Evolutionary conservation across 1,140 invertebrate species (phyloP), one percentile per base, ranked within the genome.

Genomic region (Centruroides sculpturatus): DNA sequence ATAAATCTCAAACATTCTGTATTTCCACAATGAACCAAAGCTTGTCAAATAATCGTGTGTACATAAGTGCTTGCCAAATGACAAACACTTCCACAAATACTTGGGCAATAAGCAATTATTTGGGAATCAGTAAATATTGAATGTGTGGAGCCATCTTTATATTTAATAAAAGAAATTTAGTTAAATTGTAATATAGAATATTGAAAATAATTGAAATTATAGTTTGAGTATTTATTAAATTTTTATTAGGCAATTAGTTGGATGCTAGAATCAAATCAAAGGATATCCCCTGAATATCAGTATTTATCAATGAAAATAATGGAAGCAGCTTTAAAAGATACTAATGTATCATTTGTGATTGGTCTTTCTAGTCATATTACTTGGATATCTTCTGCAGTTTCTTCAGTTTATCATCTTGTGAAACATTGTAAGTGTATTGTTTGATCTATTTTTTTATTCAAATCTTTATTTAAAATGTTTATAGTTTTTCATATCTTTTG

Each of bases 321-420:
- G 55, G 66, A 71, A 47, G 65, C 69, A 51, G 68, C 73, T 10
- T 69, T 78, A 48, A 71, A 72, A 62, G 72, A 71, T 63, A 55
- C 64, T 47, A 67, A 71, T 46, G 60, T 77, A 7, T 67, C 69
- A 52, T 54, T 60, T 52, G 56, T 75, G 47, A 68, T 77, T 58
- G 70, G 71, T 47, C 71, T 72, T 36, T 65, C 67, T 50, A 69
- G 72, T 10, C 61, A 74, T 56, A 66, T 67, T 13, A 71, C 70
- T 10, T 73, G 69, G 69, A 70, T 75, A 7, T 76, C 72, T 64
- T 69, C 72, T 47, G 61, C 72, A 35, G 69, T 74, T 7, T 66
- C 65, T 35, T 63, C 71, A 49, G 61, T 77, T 6, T 69, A 77
- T 65, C 23, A 48, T 47, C 55, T 64, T 35, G 49, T 60, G 11